Percentiles rank a stretch among this genome's conserved stretches.
Evolutionary conservation across 92 coral and sea anemone species (phyloP).

Genomic region (Zoanthus sociatus): DNA sequence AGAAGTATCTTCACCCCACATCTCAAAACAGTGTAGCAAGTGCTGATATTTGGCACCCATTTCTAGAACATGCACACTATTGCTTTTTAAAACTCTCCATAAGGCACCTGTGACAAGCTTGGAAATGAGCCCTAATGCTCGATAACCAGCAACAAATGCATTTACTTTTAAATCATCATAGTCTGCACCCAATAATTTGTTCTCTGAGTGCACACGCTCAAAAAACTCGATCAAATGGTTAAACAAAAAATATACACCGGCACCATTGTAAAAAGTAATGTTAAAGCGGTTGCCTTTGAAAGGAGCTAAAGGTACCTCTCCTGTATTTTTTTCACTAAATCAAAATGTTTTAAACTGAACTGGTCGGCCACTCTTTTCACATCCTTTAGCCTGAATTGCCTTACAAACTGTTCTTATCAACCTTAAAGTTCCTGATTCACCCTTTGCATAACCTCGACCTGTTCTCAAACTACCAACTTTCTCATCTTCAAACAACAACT

Average conservation of each 20-base stretch:
- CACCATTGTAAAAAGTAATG: conserved; percentile 34
- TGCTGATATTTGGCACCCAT: conserved; percentile 46
- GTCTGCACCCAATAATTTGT: conserved; percentile 40
- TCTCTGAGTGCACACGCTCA: conserved; percentile 38
- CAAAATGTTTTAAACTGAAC: background rate
- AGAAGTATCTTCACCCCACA: conserved; percentile 52
- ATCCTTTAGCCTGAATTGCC: background rate
- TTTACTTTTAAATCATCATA: conserved; percentile 45
- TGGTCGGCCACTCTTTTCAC: background rate
- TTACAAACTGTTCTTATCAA: background rate
- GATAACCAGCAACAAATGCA: conserved; percentile 50
- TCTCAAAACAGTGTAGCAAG: conserved; percentile 52
- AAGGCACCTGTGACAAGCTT: conserved; percentile 55
- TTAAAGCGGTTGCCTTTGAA: background rate
- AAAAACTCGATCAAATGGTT: conserved; percentile 44
- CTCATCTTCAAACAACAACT: background rate
- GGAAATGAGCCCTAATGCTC: conserved; percentile 51
- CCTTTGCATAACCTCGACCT: background rate
- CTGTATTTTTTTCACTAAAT: background rate
- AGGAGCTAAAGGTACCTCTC: background rate
- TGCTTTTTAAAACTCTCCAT: conserved; percentile 33
- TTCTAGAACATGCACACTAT: conserved; percentile 28
- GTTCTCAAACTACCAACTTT: background rate
- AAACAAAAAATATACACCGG: conserved; percentile 6
- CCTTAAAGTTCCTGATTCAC: background rate